Conservation (phyloP, 2,888 invertebrate species). For the Helleia helle region DNA sequence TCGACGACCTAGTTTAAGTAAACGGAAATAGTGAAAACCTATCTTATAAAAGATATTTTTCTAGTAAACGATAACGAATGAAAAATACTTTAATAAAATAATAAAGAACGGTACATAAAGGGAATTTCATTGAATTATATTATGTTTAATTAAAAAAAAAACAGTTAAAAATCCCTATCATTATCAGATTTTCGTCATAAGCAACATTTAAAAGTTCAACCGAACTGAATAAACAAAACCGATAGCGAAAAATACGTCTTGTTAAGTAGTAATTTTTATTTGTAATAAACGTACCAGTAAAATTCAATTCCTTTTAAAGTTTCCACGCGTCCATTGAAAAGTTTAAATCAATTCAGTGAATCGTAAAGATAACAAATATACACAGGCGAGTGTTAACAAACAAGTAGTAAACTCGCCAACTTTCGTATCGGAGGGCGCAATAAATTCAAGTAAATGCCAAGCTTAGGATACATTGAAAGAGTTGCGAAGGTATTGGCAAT, state of each 20-base stretch:
- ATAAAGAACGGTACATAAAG: too few species aligned
- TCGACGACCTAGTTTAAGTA: too few species aligned
- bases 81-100: too few species aligned
- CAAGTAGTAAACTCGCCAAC: slow-evolving; percentile 22
- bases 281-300: slow-evolving; percentile 3
- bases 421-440: slow-evolving; percentile 25
- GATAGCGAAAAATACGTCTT: neutral
- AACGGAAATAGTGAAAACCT: too few species aligned
- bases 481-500: slow-evolving; percentile 21
- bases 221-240: neutral
- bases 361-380: slow-evolving; percentile 16
- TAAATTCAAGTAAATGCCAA: slow-evolving; percentile 30
- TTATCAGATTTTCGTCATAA: too few species aligned
- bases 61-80: too few species aligned
- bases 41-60: too few species aligned
- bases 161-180: too few species aligned
- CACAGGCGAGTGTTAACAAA: slow-evolving; percentile 23
- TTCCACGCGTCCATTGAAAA: slow-evolving; percentile 9
- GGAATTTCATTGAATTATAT: too few species aligned
- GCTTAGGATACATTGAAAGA: slow-evolving; percentile 25
- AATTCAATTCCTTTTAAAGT: slow-evolving; percentile 9
- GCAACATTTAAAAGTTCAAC: too few species aligned
- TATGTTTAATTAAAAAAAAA: too few species aligned
- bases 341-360: slow-evolving; percentile 15
- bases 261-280: neutral